Percentiles rank a stretch among this genome's conserved stretches.
Evolutionary conservation across 2,113 vertebrate species (phyloP).

Genomic region (Collichthys lucidus): DNA sequence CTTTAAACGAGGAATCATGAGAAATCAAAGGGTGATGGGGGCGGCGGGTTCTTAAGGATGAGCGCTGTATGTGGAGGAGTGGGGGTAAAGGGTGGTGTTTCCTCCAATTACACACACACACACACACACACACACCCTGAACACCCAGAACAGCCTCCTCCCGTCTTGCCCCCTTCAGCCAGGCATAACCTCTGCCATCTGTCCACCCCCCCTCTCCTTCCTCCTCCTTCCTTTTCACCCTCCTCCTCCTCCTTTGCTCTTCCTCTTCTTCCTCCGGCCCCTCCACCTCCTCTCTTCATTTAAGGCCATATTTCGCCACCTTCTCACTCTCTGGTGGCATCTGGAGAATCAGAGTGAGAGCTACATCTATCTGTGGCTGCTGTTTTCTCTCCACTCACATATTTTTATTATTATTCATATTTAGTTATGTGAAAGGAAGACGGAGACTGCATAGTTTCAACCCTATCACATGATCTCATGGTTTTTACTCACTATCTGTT

Average conservation of each 20-base stretch:
- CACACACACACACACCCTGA: constrained; percentile 34
- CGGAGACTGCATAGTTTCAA: neutral
- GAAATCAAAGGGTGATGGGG: constrained; percentile 16
- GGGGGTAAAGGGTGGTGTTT: constrained; percentile 42
- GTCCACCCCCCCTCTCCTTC: constrained; percentile 52
- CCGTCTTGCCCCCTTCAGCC: constrained; percentile 72
- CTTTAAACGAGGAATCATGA: constrained; percentile 37
- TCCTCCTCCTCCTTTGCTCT: constrained; percentile 2
- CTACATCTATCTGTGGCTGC: neutral
- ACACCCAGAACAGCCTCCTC: constrained; percentile 49
- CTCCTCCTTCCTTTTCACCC: constrained; percentile 34
- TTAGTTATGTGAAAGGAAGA: neutral
- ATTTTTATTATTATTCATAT: neutral
- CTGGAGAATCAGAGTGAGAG: constrained; percentile 26
- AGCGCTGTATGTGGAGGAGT: constrained; percentile 43
- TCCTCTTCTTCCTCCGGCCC: constrained; percentile 16
- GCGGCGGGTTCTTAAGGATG: constrained; percentile 45
- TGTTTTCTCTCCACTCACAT: neutral
- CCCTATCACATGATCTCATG: neutral
- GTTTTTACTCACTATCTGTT: neutral
- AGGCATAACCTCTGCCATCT: constrained; percentile 83
- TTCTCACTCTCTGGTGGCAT: constrained; percentile 58
- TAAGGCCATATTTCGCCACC: constrained; percentile 11
- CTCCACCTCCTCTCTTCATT: constrained; percentile 1
- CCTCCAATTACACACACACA: constrained; percentile 13